Conservation (phyloP, 2,113 vertebrate species). For the Regulus satrapa region DNA sequence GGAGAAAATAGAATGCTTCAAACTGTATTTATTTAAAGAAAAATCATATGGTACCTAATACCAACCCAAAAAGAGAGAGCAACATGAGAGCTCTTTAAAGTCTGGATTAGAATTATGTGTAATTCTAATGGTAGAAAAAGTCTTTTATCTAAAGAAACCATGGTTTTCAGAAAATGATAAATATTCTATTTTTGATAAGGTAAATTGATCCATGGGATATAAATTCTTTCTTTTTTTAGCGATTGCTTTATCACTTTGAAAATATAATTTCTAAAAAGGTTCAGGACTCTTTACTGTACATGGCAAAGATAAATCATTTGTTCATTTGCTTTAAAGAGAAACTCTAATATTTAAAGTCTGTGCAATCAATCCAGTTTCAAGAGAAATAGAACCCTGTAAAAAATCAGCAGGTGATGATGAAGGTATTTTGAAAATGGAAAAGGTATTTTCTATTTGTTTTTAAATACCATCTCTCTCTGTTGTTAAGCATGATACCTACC, state of each 20-base stretch:
- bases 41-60: not conserved
- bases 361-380: not conserved
- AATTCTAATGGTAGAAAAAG: not conserved
- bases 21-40: not conserved
- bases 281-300: not conserved
- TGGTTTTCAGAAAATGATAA: not conserved
- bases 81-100: not conserved
- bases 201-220: not conserved
- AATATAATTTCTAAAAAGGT: not conserved
- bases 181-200: not conserved
- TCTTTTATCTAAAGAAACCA: not conserved
- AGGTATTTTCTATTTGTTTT: not conserved
- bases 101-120: not conserved
- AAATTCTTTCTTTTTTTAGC: not conserved
- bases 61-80: not conserved
- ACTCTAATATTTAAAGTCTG: not conserved
- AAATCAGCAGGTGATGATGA: too few relatives aligned
- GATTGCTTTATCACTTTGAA: not conserved
- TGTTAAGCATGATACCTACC: not conserved
- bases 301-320: not conserved
- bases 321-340: conserved; percentile 1
- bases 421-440: too few relatives aligned
- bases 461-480: not conserved
- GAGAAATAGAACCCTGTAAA: not conserved
- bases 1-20: not conserved